Percentiles rank a stretch among this genome's conserved stretches.
These are phyloP conservation scores for Sphaeridia pumilis DNA, from an alignment of 2,888 invertebrate species.

Conservation along the genomic window DNA sequence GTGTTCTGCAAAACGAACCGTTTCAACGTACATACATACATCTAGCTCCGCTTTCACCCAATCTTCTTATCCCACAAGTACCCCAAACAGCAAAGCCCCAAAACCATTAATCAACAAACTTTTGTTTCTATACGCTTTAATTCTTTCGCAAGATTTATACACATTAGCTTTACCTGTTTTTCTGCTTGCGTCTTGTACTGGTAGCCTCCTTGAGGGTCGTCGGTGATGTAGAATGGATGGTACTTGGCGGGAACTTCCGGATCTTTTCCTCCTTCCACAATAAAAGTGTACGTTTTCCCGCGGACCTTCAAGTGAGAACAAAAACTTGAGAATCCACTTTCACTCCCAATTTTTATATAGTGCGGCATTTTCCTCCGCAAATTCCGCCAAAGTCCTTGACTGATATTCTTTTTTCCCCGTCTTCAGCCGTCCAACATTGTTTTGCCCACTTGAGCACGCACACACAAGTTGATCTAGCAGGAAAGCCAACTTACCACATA, in stretches of 20 bases:
- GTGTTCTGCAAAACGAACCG: constrained; percentile 58
- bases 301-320: constrained; percentile 13
- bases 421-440: too few species aligned
- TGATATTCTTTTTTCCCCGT: too few species aligned
- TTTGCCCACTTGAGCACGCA: neutral
- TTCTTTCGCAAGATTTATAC: too few species aligned
- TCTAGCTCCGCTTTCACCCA: neutral
- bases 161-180: constrained; percentile 59
- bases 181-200: constrained; percentile 70
- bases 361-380: neutral
- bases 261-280: constrained; percentile 73
- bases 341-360: neutral
- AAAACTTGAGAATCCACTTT: neutral
- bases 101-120: too few species aligned
- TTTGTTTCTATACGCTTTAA: too few species aligned
- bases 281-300: constrained; percentile 27
- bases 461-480: neutral
- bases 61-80: neutral
- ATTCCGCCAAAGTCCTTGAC: neutral
- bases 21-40: neutral
- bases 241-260: constrained; percentile 66
- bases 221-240: constrained; percentile 82
- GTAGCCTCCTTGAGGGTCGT: constrained; percentile 82
- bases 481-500: constrained; percentile 53
- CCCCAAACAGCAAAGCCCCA: neutral